A percentile compares a stretch with the other conserved stretches of the same genome.
These are phyloP conservation scores for Noctua fimbriata DNA, from an alignment of 2,888 invertebrate genomes.

Conservation along the genomic window DNA sequence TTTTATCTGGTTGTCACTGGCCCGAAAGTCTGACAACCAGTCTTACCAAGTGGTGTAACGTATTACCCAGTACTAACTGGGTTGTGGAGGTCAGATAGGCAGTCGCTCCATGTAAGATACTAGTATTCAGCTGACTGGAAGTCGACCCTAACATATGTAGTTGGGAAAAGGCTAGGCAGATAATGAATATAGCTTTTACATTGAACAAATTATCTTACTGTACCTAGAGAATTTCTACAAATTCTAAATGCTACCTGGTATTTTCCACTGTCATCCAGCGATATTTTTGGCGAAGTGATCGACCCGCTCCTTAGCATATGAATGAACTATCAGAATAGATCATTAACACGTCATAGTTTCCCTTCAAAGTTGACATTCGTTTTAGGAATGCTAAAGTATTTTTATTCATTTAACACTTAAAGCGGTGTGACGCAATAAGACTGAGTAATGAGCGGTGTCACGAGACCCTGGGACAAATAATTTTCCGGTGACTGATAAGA, in stretches of 20 bases:
- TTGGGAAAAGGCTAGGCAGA: no score
- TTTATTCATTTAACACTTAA: slow-evolving; percentile 24
- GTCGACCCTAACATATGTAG: no score
- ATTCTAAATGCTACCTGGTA: background rate
- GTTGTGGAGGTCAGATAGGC: no score
- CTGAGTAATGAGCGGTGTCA: slow-evolving; percentile 43
- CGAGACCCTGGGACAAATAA: slow-evolving; percentile 42
- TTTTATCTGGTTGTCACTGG: no score
- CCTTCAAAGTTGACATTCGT: slow-evolving; percentile 47
- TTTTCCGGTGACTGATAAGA: slow-evolving; percentile 49
- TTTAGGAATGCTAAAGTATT: slow-evolving; percentile 19
- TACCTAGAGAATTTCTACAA: background rate
- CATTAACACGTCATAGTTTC: slow-evolving; percentile 33
- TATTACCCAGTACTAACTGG: no score
- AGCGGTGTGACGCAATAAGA: slow-evolving; percentile 31
- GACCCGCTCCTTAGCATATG: slow-evolving; percentile 42
- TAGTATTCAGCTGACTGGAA: no score
- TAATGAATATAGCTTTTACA: background rate
- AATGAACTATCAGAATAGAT: slow-evolving; percentile 46
- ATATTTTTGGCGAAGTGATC: slow-evolving; percentile 33
- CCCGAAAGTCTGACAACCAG: no score
- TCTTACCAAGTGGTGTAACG: no score
- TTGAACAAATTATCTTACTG: background rate
- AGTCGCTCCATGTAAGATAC: no score
- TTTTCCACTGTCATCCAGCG: slow-evolving; percentile 15